Evolutionary conservation across 2,113 vertebrate species (phyloP).

Genomic region (Carettochelys insculpta): DNA sequence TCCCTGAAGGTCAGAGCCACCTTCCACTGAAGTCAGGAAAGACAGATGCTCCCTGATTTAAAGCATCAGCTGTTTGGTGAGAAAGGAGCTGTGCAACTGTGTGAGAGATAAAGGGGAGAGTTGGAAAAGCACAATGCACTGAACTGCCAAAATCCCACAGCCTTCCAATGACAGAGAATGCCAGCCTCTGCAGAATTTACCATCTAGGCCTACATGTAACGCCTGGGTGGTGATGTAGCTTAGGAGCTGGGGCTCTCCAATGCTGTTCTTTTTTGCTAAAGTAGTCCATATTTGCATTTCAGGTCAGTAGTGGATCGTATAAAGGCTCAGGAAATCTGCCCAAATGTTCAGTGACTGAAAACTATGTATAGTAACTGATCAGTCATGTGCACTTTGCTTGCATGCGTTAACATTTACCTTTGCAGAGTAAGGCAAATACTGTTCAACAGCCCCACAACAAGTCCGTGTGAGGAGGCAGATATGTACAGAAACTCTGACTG

Average conservation of each 20-base stretch:
- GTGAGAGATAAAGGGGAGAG: not conserved
- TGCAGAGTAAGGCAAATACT: not conserved
- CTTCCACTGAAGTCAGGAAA: constrained; percentile 36
- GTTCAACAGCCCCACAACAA: not conserved
- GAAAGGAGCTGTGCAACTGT: not conserved
- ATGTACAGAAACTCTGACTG: not conserved
- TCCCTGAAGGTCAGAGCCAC: constrained; percentile 17
- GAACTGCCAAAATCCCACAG: not conserved
- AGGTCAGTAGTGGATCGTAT: constrained; percentile 27
- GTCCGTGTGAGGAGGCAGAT: not conserved
- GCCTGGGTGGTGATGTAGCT: not conserved
- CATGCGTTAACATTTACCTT: constrained; percentile 61
- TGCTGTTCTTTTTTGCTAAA: not conserved
- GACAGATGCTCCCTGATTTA: not conserved
- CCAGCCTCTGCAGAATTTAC: not conserved
- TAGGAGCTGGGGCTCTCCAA: not conserved
- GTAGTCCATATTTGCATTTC: constrained; percentile 18
- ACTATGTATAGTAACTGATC: constrained; percentile 67
- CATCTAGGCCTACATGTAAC: not conserved
- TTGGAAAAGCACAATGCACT: not conserved
- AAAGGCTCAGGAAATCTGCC: constrained; percentile 65
- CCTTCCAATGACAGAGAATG: not conserved
- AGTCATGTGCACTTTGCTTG: constrained; percentile 51
- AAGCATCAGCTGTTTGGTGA: not conserved
- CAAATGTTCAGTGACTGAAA: constrained; percentile 60